A percentile compares a stretch with the other conserved stretches of the same genome.
phyloP scores from a whole-genome alignment of 2,888 invertebrate species.

The Uropetala carovei region DNA sequence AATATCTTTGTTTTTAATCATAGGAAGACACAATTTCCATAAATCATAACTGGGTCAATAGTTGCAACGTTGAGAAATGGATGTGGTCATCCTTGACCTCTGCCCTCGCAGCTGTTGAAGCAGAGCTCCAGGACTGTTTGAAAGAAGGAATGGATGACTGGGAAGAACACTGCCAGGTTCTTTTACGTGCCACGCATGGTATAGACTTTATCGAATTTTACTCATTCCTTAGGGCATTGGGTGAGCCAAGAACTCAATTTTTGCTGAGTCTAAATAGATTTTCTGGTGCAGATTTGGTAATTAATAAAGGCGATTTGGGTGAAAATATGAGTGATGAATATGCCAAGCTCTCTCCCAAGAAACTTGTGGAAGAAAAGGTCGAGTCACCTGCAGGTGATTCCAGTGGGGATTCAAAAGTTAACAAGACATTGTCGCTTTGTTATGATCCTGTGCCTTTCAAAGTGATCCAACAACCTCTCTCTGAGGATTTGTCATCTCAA shows the following conservation, averaged over 20 bases:
- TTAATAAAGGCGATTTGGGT: not conserved
- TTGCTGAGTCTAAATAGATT: not conserved
- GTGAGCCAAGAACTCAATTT: constrained; percentile 77
- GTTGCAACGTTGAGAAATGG: constrained; percentile 83
- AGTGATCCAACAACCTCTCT: not conserved
- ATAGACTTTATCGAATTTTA: constrained; percentile 85
- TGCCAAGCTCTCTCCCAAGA: not conserved
- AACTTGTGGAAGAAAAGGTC: not conserved
- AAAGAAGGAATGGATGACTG: constrained; percentile 82
- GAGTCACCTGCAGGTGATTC: not conserved
- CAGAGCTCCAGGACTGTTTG: constrained; percentile 88
- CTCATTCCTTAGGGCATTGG: constrained; percentile 82
- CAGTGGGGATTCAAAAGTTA: not conserved
- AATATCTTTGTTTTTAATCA: constrained; percentile 67
- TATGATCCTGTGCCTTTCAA: not conserved
- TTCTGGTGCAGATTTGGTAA: not conserved
- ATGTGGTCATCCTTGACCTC: constrained; percentile 84
- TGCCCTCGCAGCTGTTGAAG: constrained; percentile 82
- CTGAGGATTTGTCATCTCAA: not conserved
- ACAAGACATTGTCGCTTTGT: not conserved
- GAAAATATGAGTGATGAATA: not conserved
- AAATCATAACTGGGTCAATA: constrained; percentile 99
- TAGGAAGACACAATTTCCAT: constrained; percentile 94
- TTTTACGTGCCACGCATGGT: constrained; percentile 87
- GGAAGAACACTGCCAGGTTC: constrained; percentile 86